Evolutionary conservation across 2,797 vertebrate species (phyloP).

Genomic region (Acrossocheilus wenchowensis): DNA sequence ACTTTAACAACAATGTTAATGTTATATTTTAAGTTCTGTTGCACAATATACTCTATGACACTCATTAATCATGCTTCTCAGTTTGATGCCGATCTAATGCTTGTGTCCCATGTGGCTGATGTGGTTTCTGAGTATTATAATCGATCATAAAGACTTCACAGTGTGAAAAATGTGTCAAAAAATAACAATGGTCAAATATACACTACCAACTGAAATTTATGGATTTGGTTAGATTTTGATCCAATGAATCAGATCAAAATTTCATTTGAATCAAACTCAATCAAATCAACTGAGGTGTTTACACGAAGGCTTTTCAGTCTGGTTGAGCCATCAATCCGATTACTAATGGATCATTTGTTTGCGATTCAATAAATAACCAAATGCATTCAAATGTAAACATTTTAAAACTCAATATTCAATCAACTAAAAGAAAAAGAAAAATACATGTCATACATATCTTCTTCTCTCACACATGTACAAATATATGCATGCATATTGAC

Average conservation of each 20-base stretch:
- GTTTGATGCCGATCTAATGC: constrained; percentile 18
- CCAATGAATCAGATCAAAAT: not conserved
- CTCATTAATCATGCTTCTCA: constrained; percentile 25
- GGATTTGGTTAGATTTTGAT: not conserved
- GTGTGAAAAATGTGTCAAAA: constrained; percentile 4
- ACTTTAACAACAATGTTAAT: not conserved
- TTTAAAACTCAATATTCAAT: not conserved
- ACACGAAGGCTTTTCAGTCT: not conserved
- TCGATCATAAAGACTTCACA: constrained; percentile 7
- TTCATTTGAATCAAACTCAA: not conserved
- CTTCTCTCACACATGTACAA: not conserved
- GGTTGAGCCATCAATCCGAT: not conserved
- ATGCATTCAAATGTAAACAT: constrained; percentile 8
- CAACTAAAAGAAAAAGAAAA: not conserved
- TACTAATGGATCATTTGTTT: not conserved
- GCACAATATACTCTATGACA: constrained; percentile 9
- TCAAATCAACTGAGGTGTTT: not conserved
- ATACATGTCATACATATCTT: not conserved
- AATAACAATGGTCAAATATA: not conserved
- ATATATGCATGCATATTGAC: not conserved
- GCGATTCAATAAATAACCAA: not conserved
- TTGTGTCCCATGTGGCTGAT: constrained; percentile 13
- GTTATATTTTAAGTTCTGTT: constrained; percentile 12
- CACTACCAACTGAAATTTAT: not conserved
- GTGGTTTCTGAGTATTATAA: constrained; percentile 18